Percentiles rank a stretch among this genome's conserved stretches.
These are phyloP conservation scores for Microctenopoma steveboyesi DNA, from an alignment of 2,797 vertebrate species.

Conservation along the genomic window DNA sequence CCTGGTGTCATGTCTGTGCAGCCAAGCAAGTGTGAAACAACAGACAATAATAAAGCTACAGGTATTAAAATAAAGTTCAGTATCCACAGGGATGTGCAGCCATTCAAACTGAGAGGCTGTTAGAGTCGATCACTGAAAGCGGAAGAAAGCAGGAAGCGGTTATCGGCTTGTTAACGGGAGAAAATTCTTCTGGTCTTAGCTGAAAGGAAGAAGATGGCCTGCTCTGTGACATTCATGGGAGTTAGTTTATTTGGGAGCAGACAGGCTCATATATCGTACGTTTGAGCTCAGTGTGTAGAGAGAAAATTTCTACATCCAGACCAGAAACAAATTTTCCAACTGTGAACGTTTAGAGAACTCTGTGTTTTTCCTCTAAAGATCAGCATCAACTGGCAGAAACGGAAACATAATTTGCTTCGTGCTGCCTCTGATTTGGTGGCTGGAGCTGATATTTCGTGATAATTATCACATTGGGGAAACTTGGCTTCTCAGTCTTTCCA, in stretches of 20 bases:
- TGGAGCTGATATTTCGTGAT: constrained; percentile 26
- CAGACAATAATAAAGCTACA: constrained; percentile 10
- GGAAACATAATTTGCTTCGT: constrained; percentile 20
- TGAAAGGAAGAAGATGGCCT: background rate
- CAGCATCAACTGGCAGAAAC: constrained; percentile 9
- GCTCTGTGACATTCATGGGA: background rate
- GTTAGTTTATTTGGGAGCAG: background rate
- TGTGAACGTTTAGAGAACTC: background rate
- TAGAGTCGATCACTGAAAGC: background rate
- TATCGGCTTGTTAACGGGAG: background rate
- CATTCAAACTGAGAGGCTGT: constrained; percentile 45
- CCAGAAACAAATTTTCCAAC: constrained; percentile 12
- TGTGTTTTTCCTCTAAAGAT: constrained; percentile 1
- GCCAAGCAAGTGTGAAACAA: constrained; percentile 49
- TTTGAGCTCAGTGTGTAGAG: background rate
- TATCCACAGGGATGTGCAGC: constrained; percentile 59
- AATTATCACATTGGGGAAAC: constrained; percentile 43
- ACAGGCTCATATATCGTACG: background rate
- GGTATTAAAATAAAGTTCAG: constrained; percentile 53
- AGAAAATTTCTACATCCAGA: background rate
- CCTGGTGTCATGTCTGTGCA: background rate
- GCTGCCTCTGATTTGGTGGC: constrained; percentile 26
- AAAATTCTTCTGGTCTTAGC: background rate
- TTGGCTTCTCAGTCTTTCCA: constrained; percentile 23
- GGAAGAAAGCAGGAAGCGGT: background rate